Conservation (phyloP, 2,888 invertebrate species). For the Caradrina kadenii region DNA sequence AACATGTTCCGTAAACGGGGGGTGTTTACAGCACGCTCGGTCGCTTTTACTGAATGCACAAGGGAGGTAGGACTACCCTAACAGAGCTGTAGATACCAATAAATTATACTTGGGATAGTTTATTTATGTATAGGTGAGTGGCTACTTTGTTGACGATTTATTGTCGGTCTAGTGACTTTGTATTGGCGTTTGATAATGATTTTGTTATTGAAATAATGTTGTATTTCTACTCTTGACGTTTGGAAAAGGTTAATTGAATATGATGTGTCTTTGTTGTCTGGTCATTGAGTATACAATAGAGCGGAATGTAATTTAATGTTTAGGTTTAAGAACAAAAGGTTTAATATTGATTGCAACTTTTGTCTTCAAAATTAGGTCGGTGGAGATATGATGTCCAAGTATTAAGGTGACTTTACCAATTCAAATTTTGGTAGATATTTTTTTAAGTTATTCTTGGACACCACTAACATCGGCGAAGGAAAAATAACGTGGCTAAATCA, state of each 20-base stretch:
- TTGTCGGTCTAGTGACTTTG: slow-evolving; percentile 48
- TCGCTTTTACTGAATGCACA: slow-evolving; percentile 63
- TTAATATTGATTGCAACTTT: no score
- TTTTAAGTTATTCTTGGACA: no score
- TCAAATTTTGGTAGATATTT: no score
- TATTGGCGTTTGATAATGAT: slow-evolving; percentile 20
- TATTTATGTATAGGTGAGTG: slow-evolving; percentile 48
- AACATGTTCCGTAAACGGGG: slow-evolving; percentile 36
- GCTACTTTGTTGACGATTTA: slow-evolving; percentile 55
- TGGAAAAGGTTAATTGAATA: slow-evolving; percentile 10
- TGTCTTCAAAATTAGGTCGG: no score
- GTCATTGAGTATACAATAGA: slow-evolving; percentile 9
- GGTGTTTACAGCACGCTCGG: slow-evolving; percentile 63
- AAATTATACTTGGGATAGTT: slow-evolving; percentile 26
- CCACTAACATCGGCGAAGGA: no score
- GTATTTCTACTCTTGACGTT: slow-evolving; percentile 28
- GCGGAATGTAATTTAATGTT: neutral
- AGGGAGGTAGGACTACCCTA: slow-evolving; percentile 39
- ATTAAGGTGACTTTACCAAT: no score
- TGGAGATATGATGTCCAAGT: no score
- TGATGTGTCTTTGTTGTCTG: slow-evolving; percentile 32
- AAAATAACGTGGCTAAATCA: no score
- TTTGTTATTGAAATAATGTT: slow-evolving; percentile 25
- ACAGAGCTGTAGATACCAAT: slow-evolving; percentile 10
- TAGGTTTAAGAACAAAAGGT: no score